These are phyloP conservation scores for Papilio protenor DNA, from an alignment of 2,888 invertebrate genomes.

Conservation along the genomic window DNA sequence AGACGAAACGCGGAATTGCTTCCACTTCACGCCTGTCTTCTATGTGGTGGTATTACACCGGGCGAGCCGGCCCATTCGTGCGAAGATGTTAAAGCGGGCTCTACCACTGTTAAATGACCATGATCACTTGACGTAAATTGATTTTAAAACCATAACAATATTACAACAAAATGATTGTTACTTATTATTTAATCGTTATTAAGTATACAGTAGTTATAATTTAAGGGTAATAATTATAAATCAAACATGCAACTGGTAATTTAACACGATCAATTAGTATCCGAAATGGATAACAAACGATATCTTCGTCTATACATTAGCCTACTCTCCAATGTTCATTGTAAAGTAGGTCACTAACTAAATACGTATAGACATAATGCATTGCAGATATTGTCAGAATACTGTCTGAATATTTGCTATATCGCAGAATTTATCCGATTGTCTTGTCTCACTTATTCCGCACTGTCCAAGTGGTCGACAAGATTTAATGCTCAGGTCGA, in stretches of 20 bases:
- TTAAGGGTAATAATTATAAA: background rate
- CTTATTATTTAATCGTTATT: background rate
- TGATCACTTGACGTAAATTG: too few relatives aligned
- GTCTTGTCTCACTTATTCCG: background rate
- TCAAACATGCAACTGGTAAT: background rate
- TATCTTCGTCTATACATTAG: background rate
- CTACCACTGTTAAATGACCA: too few relatives aligned
- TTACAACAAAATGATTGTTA: background rate
- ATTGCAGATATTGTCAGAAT: conserved; percentile 18
- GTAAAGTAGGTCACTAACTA: background rate
- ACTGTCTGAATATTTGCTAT: conserved; percentile 9
- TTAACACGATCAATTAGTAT: background rate
- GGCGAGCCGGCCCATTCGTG: too few relatives aligned
- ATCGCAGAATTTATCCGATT: conserved; percentile 1
- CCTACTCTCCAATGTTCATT: background rate
- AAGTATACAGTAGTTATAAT: background rate
- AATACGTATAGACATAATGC: background rate
- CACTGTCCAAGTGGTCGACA: background rate
- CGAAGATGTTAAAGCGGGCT: too few relatives aligned
- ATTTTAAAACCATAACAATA: too few relatives aligned
- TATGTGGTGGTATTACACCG: too few relatives aligned
- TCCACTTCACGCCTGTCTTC: too few relatives aligned
- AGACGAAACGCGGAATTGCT: too few relatives aligned
- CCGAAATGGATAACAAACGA: background rate
- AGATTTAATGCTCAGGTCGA: conserved; percentile 14